Evolutionary conservation across 2,113 vertebrate genomes (phyloP).

Genomic region (Bubalus kerabau): DNA sequence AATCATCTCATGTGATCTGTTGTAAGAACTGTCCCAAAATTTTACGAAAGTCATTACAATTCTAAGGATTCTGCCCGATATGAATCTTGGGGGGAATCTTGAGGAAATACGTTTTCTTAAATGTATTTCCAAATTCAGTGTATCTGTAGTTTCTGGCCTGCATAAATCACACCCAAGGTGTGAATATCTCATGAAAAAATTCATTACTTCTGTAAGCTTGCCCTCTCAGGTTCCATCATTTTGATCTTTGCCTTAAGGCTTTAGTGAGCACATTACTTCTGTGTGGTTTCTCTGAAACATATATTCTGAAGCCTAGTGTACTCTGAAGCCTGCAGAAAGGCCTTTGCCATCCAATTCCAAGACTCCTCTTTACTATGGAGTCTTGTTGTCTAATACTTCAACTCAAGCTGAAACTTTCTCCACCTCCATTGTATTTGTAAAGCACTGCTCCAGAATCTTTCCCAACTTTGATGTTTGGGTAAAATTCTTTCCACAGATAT

Average conservation of each 20-base stretch:
- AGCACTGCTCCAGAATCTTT: neutral
- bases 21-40: neutral
- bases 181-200: neutral
- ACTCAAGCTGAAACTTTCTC: neutral
- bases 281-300: neutral
- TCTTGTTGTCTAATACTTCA: neutral
- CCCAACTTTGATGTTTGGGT: neutral
- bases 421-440: neutral
- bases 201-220: neutral
- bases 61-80: neutral
- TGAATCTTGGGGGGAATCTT: neutral
- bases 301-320: neutral
- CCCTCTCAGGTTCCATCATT: neutral
- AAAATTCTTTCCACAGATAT: neutral
- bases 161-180: neutral
- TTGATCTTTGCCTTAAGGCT: neutral
- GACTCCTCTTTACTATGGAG: neutral
- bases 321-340: neutral
- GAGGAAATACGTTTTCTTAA: neutral
- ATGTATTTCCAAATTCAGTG: neutral
- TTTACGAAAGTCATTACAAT: neutral
- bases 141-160: neutral
- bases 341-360: neutral
- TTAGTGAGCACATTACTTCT: neutral
- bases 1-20: neutral